Percentiles rank a stretch among this genome's conserved stretches.
phyloP scores from a whole-genome alignment of 1,140 invertebrate species.

The Zaprionus nigranus region DNA sequence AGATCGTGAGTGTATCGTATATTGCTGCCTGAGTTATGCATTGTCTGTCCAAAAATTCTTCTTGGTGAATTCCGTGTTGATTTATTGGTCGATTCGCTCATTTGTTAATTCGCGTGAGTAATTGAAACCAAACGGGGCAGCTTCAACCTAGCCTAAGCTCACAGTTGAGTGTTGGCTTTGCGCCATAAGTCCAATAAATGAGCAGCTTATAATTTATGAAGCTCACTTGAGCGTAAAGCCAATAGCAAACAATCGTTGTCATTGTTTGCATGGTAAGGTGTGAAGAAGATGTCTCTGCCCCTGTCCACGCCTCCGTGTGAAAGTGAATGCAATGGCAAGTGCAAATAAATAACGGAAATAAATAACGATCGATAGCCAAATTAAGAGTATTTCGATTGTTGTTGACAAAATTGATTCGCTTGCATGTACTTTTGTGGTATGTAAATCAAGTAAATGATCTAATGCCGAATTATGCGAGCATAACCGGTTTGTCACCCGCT shows the following conservation, averaged over 20 bases:
- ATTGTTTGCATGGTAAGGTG: slow-evolving; percentile 63
- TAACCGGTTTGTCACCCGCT: slow-evolving; percentile 52
- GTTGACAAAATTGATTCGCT: slow-evolving; percentile 61
- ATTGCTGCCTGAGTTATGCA: slow-evolving; percentile 40
- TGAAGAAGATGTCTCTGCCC: slow-evolving; percentile 44
- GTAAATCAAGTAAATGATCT: slow-evolving; percentile 62
- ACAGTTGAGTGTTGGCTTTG: slow-evolving; percentile 50
- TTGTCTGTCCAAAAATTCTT: slow-evolving; percentile 44
- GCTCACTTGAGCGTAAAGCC: slow-evolving; percentile 39
- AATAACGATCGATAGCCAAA: slow-evolving; percentile 19
- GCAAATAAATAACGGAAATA: slow-evolving; percentile 61
- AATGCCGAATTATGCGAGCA: slow-evolving; percentile 41
- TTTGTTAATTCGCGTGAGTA: slow-evolving; percentile 62
- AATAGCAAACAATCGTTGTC: slow-evolving; percentile 39
- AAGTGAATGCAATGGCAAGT: slow-evolving; percentile 64
- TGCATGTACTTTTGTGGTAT: slow-evolving; percentile 35
- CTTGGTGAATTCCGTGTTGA: slow-evolving; percentile 64
- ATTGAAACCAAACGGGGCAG: slow-evolving; percentile 54
- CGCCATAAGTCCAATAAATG: slow-evolving; percentile 51
- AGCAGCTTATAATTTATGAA: slow-evolving; percentile 66
- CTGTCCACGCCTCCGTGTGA: slow-evolving; percentile 41
- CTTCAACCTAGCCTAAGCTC: slow-evolving; percentile 40
- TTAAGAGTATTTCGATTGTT: background rate
- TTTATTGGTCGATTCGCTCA: slow-evolving; percentile 60
- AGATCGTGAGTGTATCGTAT: slow-evolving; percentile 1